Conservation (phyloP, 2,888 invertebrate genomes). For the Apotomis betuletana region DNA sequence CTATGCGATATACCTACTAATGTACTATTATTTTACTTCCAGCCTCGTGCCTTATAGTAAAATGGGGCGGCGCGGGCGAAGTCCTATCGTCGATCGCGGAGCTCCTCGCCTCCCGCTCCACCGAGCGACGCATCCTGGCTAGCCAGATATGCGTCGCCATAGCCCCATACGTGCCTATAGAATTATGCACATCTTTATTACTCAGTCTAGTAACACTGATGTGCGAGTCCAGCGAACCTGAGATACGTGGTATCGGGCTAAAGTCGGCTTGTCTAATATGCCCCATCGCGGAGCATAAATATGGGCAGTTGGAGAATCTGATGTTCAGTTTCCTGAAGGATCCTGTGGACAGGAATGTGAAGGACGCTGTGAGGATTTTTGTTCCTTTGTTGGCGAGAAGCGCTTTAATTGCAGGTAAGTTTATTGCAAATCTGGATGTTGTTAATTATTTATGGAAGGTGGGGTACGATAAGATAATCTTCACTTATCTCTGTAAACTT, state of each 20-base stretch:
- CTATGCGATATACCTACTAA: too few species aligned
- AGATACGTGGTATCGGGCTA: slow-evolving; percentile 70
- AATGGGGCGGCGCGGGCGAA: slow-evolving; percentile 79
- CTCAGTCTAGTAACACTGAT: slow-evolving; percentile 75
- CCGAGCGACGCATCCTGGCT: slow-evolving; percentile 69
- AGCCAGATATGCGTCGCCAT: slow-evolving; percentile 76
- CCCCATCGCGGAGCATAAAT: slow-evolving; percentile 75
- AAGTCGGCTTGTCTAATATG: slow-evolving; percentile 74
- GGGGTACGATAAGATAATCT: too few species aligned
- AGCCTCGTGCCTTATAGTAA: slow-evolving; percentile 76
- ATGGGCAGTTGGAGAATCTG: slow-evolving; percentile 72
- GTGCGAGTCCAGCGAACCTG: slow-evolving; percentile 77
- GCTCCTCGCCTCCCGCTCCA: slow-evolving; percentile 67
- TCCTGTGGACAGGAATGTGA: slow-evolving; percentile 69
- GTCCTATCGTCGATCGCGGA: slow-evolving; percentile 75
- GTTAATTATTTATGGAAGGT: too few species aligned
- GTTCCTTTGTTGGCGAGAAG: slow-evolving; percentile 75
- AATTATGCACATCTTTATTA: slow-evolving; percentile 75
- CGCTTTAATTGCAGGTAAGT: slow-evolving; percentile 70
- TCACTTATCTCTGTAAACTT: too few species aligned
- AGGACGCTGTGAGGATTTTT: slow-evolving; percentile 70
- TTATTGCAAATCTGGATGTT: too few species aligned
- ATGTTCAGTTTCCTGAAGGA: slow-evolving; percentile 76
- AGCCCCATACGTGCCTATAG: slow-evolving; percentile 76
- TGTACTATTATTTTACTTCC: slow-evolving; percentile 65